Evolutionary conservation across 2,113 vertebrate species (phyloP), one percentile per base, ranked within the genome.

Genomic region (Oplegnathus fasciatus): DNA sequence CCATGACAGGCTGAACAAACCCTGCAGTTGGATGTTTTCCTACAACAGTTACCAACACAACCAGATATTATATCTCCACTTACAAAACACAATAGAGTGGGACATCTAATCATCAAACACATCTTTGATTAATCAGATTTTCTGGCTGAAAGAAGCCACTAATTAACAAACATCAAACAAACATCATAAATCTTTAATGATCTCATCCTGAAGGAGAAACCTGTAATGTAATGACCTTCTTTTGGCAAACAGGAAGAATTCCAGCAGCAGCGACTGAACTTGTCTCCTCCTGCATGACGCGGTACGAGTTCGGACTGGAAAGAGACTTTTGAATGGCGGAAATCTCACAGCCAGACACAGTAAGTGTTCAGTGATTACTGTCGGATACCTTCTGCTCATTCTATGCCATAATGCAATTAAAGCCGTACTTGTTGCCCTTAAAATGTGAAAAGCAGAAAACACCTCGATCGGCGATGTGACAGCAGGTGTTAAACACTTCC

Each of bases 301-400:
- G 2, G 0, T 40, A 1, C 71, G 32, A 46, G 83, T 85, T 70
- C 8, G 5, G 62, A 68, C 76, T 68, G 69, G 79, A 82, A 74
- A 24, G 34, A n/a, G n/a, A 9, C 1, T 3, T 6, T 2, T 20
- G 37, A 48, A 13, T 8, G 8, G 6, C 37, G 9, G 64, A 50
- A 42, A 24, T 24, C 26, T 55, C 6, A 0, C 64, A n/a, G 75
- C 2, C 14, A 4, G 44, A 48, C 42, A 34, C 11, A 46, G 14
- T 4, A 15, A 64, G 17, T 3, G 32, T 66, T 54, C 46, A 24
- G 10, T 1, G 32, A 58, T 57, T 15, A 22, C 4, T 10, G 9
- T 20, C 44, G 0, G 30, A 22, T 40, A 13, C 15, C 2, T 14
- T 7, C 54, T 22, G 71, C n/a, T 73, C 24, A 4, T 10, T 57